Evolutionary conservation across 2,888 invertebrate genomes (phyloP).

Genomic region (Palloptera scutellata): DNA sequence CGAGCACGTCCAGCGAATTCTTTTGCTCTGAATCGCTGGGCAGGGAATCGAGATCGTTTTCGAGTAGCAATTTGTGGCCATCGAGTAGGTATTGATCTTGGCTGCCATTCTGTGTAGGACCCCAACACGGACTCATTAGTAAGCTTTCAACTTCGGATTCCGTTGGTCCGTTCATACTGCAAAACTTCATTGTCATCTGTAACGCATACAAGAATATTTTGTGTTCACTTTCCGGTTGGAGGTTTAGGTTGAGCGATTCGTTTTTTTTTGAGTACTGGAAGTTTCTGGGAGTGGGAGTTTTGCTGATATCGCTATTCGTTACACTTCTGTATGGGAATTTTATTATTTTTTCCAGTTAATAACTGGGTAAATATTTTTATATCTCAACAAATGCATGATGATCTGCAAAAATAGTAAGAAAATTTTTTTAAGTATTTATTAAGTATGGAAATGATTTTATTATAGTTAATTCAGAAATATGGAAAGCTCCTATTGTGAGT

Average conservation of each 20-base stretch:
- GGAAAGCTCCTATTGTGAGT: too few species aligned
- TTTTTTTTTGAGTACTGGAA: background rate
- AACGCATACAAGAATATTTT: constrained; percentile 23
- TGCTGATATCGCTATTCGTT: background rate
- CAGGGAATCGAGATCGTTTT: constrained; percentile 68
- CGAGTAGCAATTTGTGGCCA: constrained; percentile 67
- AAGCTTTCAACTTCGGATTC: constrained; percentile 74
- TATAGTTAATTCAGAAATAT: too few species aligned
- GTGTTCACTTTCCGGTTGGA: background rate
- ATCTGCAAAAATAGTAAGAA: constrained; percentile 4
- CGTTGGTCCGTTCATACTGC: constrained; percentile 66
- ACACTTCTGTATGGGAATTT: background rate
- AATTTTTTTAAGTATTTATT: background rate
- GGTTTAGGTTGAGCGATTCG: background rate
- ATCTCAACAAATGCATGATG: constrained; percentile 10
- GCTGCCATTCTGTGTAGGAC: constrained; percentile 65
- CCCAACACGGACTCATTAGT: constrained; percentile 78
- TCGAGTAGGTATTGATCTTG: constrained; percentile 68
- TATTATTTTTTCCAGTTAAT: background rate
- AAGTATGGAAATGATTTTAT: too few species aligned
- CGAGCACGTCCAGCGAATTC: constrained; percentile 73
- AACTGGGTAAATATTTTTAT: constrained; percentile 9
- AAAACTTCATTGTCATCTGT: constrained; percentile 69
- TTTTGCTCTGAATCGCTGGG: constrained; percentile 65
- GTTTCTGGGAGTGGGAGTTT: background rate